Conservation (phyloP, 2,888 invertebrate genomes). For the Cepaea hortensis region DNA sequence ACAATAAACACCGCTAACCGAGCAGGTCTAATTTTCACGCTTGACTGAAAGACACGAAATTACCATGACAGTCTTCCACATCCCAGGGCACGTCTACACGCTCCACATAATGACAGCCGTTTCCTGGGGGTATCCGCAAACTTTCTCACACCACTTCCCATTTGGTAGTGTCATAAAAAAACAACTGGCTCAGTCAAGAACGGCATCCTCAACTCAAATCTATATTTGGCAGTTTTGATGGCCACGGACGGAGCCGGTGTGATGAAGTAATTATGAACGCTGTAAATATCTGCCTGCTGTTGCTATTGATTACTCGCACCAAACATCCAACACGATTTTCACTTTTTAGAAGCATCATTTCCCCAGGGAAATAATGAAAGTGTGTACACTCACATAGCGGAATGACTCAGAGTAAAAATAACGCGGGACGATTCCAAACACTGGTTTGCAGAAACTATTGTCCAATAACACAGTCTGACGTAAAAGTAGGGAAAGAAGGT, state of each 20-base stretch:
- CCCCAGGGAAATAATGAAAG: conserved; percentile 29
- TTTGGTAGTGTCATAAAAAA: too few relatives aligned
- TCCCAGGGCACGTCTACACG: background rate
- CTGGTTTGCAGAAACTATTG: background rate
- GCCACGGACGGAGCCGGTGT: background rate
- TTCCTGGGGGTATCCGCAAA: too few relatives aligned
- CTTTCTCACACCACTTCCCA: too few relatives aligned
- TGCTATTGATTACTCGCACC: conserved; percentile 14
- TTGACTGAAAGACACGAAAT: background rate
- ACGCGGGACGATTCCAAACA: background rate
- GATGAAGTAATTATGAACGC: conserved; percentile 19
- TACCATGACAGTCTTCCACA: background rate
- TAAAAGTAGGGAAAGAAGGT: background rate
- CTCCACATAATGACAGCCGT: background rate
- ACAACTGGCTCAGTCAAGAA: too few relatives aligned
- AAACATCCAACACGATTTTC: background rate
- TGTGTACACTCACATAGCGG: conserved; percentile 5
- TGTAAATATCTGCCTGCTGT: conserved; percentile 5
- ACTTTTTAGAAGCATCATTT: conserved; percentile 5
- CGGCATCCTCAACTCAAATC: background rate
- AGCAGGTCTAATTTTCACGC: background rate
- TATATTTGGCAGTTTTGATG: background rate
- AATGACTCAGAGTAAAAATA: conserved; percentile 1
- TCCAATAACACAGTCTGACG: background rate
- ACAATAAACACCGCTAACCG: background rate